Percentiles rank a stretch among this genome's conserved stretches.
These are phyloP conservation scores for Leptothorax acervorum DNA, from an alignment of 2,888 invertebrate genomes.

Conservation along the genomic window DNA sequence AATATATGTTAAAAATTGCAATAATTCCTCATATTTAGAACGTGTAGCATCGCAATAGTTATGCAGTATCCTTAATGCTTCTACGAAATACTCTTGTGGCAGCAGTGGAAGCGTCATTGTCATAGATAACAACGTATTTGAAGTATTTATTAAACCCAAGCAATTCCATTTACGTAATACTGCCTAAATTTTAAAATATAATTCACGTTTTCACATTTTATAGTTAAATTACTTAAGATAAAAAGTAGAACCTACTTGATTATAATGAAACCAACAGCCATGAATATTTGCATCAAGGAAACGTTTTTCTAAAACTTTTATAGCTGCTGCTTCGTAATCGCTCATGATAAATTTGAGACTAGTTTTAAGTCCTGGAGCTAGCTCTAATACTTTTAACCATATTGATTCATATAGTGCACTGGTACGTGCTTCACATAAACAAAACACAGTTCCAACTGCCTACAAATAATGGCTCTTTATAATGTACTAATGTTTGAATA, in stretches of 20 bases:
- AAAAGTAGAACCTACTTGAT: constrained; percentile 50
- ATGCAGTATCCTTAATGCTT: not conserved
- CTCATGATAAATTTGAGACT: constrained; percentile 46
- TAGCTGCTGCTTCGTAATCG: constrained; percentile 59
- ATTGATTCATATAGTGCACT: constrained; percentile 49
- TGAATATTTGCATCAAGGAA: constrained; percentile 52
- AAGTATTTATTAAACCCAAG: not conserved
- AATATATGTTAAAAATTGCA: not conserved
- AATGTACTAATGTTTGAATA: constrained; percentile 10
- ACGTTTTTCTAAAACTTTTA: constrained; percentile 39
- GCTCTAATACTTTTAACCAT: constrained; percentile 42
- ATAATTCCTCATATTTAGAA: not conserved
- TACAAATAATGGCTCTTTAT: constrained; percentile 17
- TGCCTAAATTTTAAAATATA: constrained; percentile 1
- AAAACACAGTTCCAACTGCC: constrained; percentile 53
- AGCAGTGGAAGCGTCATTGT: constrained; percentile 10
- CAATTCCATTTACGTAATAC: constrained; percentile 5
- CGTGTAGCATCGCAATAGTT: not conserved
- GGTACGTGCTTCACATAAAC: constrained; percentile 50
- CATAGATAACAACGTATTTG: constrained; percentile 1
- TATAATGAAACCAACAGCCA: constrained; percentile 66
- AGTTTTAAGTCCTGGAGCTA: constrained; percentile 39
- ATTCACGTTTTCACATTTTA: not conserved
- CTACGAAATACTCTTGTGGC: not conserved
- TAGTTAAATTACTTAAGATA: not conserved